Base-by-base conservation (phyloP, 2,797 vertebrate species). In the Nannoperca obscura region DNA sequence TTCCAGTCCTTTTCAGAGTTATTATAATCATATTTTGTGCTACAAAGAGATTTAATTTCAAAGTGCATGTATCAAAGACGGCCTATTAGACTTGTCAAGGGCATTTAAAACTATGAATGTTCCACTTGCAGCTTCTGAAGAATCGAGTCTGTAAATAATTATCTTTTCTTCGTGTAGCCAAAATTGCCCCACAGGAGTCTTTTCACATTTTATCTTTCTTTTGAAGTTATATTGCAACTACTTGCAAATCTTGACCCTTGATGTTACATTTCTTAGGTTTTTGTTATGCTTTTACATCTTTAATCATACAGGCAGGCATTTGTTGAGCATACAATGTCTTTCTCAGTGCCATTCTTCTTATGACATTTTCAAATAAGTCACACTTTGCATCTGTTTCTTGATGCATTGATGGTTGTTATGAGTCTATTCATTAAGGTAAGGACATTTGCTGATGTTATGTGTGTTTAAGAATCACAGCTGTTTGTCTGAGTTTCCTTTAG, bases 381-480 rank as follows among this genome's bases (percentile, higher is more conserved):
- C 34, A 32, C 47, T 40, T 74, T 24, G 13, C 24, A 52, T 57
- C n/a, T 24, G 59, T 57, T 7, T 20, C 5, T n/a, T 50, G 24
- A 38, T 22, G 19, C 7, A 22, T 1, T 70, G 47, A 71, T 20
- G 24, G 13, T 19, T 69, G 27, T 40, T 52, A 34, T 34, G 53
- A 64, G 27, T 65, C 22, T 0, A 3, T 60, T 65, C 27, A 47
- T 59, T 40, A 38, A 3, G n/a, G 47, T 65, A 53, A 9, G 14
- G 10, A 66, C 46, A 46, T 60, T 17, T 60, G 27, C 30, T 58
- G 38, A 69, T 64, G n/a, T 17, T 66, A 17, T 53, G 10, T 47
- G 4, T 54, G 42, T 57, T 61, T 55, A 17, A 65, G 42, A 61
- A 36, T 70, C 9, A 27, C 24, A 9, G 14, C 7, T 22, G n/a